Percentiles rank a stretch among this genome's conserved stretches.
phyloP scores from a whole-genome alignment of 2,113 vertebrate species.

The Willisornis vidua region DNA sequence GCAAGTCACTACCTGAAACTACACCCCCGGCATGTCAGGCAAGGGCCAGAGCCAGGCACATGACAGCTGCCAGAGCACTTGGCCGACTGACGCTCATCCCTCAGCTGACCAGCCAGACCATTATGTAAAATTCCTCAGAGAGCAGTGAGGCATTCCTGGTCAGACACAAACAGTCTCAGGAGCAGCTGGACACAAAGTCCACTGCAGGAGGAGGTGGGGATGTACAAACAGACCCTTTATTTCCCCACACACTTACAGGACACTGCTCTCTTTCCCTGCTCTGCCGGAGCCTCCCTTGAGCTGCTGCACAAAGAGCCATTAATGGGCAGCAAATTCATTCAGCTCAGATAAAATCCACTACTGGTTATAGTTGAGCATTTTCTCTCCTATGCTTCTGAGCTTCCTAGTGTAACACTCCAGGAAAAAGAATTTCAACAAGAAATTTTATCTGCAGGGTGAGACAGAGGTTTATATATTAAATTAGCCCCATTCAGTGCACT shows the following conservation, averaged over 20 bases:
- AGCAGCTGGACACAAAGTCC: not conserved
- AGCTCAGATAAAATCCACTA: not conserved
- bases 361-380: not conserved
- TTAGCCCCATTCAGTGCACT: not conserved
- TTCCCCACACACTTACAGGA: not conserved
- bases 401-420: not conserved
- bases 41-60: not conserved
- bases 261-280: not conserved
- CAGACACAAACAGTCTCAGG: not conserved
- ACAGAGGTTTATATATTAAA: not conserved
- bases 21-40: not conserved
- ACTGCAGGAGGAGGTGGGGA: fast-evolving
- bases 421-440: not conserved
- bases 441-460: not conserved
- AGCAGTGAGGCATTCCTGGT: not conserved
- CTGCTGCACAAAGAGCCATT: not conserved
- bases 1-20: not conserved
- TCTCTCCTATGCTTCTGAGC: not conserved
- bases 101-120: constrained; percentile 30
- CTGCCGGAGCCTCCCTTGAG: not conserved
- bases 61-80: not conserved
- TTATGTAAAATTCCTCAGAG: constrained; percentile 53
- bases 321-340: not conserved
- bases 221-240: not conserved
- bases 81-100: not conserved